Percentiles rank a stretch among this genome's conserved stretches.
These are phyloP conservation scores for Acanthornis magna DNA, from an alignment of 2,797 vertebrate species.

Conservation along the genomic window DNA sequence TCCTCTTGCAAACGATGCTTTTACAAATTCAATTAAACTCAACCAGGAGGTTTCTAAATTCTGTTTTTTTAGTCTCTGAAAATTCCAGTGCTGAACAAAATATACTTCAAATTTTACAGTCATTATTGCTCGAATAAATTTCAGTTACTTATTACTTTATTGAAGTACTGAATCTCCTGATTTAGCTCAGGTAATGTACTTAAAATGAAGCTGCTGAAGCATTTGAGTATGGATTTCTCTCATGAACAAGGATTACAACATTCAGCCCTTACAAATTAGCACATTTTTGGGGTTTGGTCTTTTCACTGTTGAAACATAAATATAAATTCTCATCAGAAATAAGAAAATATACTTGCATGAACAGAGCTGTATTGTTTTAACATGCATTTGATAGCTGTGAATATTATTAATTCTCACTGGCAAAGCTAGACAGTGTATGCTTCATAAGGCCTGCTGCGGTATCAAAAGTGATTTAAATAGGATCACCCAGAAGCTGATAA, in stretches of 20 bases:
- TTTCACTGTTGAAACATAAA: constrained; percentile 5
- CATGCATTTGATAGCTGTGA: not conserved
- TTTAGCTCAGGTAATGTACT: not conserved
- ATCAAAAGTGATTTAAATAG: constrained; percentile 42
- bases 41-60: not conserved
- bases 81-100: not conserved
- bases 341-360: not conserved
- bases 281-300: not conserved
- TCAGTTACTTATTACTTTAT: not conserved
- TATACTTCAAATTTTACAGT: not conserved
- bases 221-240: not conserved
- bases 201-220: not conserved
- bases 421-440: not conserved
- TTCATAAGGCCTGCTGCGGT: not conserved
- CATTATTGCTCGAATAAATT: not conserved
- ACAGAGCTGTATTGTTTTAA: constrained; percentile 18
- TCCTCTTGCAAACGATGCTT: not conserved
- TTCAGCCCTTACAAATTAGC: not conserved
- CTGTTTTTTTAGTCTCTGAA: not conserved
- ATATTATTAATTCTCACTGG: constrained; percentile 8
- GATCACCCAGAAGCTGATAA: constrained; percentile 2
- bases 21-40: not conserved
- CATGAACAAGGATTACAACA: not conserved
- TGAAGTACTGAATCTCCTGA: not conserved
- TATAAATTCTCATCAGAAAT: constrained; percentile 5